These are phyloP conservation scores for Microcebus jonahi DNA, from an alignment of 2,113 vertebrate species.

Conservation along the genomic window DNA sequence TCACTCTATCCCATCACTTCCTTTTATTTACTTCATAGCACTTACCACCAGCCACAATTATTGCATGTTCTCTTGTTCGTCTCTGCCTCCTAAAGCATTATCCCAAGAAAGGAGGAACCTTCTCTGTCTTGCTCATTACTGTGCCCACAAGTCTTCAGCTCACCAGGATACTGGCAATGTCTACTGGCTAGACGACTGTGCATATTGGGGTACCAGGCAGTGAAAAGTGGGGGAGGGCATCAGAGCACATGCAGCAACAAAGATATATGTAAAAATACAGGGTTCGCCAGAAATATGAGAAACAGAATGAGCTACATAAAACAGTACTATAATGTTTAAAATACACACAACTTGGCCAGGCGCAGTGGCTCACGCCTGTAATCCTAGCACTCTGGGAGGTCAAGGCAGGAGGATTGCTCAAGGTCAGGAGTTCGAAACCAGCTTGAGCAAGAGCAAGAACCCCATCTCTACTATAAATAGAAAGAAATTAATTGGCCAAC, in stretches of 20 bases:
- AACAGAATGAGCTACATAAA: background rate
- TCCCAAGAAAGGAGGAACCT: background rate
- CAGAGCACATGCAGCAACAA: accelerated
- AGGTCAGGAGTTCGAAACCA: too few relatives aligned
- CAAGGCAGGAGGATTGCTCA: too few relatives aligned
- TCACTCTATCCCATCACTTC: accelerated
- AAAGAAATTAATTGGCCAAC: too few relatives aligned
- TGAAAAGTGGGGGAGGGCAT: background rate
- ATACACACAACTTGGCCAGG: background rate
- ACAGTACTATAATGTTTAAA: background rate
- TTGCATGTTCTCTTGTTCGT: background rate
- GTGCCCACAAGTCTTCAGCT: background rate
- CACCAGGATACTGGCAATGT: background rate
- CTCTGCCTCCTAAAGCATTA: background rate
- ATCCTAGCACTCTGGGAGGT: too few relatives aligned
- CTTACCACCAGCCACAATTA: background rate
- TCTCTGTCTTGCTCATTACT: background rate
- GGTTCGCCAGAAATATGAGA: background rate
- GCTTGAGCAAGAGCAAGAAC: too few relatives aligned
- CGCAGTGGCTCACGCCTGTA: too few relatives aligned
- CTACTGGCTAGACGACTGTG: too few relatives aligned
- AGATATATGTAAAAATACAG: accelerated
- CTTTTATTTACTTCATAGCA: background rate
- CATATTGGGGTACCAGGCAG: too few relatives aligned
- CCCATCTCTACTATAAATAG: too few relatives aligned